Evolutionary conservation across 2,797 vertebrate genomes (phyloP).

Genomic region (Microchirus variegatus): DNA sequence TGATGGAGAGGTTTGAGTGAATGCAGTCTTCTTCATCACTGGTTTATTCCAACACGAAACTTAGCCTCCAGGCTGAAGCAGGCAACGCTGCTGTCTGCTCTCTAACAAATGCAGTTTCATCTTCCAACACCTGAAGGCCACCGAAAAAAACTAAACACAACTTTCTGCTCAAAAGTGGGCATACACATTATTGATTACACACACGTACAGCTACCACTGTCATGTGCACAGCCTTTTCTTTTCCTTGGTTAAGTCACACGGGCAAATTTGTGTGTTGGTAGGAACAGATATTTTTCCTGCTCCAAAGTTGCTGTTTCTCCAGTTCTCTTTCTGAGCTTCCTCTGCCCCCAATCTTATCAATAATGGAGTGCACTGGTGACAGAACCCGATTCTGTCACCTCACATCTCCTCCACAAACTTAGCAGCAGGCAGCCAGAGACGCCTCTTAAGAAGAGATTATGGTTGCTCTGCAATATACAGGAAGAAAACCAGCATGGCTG

Average conservation of each 20-base stretch:
- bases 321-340: constrained; percentile 23
- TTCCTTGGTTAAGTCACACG: constrained; percentile 32
- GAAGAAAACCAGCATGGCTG: constrained; percentile 70
- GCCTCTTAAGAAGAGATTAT: constrained; percentile 77
- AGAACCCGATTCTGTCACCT: constrained; percentile 82
- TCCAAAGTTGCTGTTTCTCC: constrained; percentile 21
- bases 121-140: background rate
- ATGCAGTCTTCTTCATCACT: background rate
- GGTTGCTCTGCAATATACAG: constrained; percentile 80
- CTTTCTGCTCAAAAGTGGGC: background rate
- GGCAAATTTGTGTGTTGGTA: constrained; percentile 26
- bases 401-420: constrained; percentile 74
- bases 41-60: background rate
- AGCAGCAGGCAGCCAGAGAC: constrained; percentile 66
- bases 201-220: background rate
- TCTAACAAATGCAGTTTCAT: background rate
- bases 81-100: background rate
- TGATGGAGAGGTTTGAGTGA: background rate
- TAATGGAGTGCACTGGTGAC: constrained; percentile 78
- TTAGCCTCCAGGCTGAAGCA: background rate
- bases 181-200: background rate
- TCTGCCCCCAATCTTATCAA: constrained; percentile 67
- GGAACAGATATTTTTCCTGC: constrained; percentile 25
- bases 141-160: background rate
- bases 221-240: constrained; percentile 8